Evolutionary conservation across 2,113 vertebrate genomes (phyloP).

Genomic region (Caranx melampygus): DNA sequence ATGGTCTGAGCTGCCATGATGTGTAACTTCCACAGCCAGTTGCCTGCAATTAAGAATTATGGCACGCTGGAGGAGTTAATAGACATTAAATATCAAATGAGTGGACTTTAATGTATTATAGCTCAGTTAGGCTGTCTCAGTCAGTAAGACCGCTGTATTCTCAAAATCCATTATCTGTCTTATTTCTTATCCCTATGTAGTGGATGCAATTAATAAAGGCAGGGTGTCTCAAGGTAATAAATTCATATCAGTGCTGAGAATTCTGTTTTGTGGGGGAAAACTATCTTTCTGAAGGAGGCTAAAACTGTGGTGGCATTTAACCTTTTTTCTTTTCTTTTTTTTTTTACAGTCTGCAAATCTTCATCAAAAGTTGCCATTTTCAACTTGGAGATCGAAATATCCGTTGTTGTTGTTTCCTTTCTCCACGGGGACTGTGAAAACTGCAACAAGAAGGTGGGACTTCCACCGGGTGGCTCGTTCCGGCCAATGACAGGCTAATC

Average conservation of each 20-base stretch:
- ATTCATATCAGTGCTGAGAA: constrained; percentile 14
- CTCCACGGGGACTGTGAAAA: no score
- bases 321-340: no score
- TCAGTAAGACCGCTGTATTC: constrained; percentile 19
- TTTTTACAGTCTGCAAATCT: no score
- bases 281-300: neutral
- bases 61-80: constrained; percentile 55
- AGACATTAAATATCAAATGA: constrained; percentile 62
- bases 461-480: no score
- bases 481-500: no score
- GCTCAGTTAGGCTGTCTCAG: constrained; percentile 15
- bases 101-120: constrained; percentile 46
- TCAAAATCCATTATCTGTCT: constrained; percentile 16
- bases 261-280: neutral
- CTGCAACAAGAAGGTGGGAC: no score
- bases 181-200: constrained; percentile 14
- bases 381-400: no score
- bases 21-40: constrained; percentile 49
- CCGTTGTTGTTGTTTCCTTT: no score
- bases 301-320: no score
- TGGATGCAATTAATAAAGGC: constrained; percentile 47
- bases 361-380: no score
- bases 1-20: constrained; percentile 37
- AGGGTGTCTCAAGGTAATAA: constrained; percentile 14
- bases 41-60: constrained; percentile 63